Percentiles rank a stretch among this genome's conserved stretches.
Conservation (phyloP, 2,888 invertebrate genomes). For the Mesopsocus fuscifrons region DNA sequence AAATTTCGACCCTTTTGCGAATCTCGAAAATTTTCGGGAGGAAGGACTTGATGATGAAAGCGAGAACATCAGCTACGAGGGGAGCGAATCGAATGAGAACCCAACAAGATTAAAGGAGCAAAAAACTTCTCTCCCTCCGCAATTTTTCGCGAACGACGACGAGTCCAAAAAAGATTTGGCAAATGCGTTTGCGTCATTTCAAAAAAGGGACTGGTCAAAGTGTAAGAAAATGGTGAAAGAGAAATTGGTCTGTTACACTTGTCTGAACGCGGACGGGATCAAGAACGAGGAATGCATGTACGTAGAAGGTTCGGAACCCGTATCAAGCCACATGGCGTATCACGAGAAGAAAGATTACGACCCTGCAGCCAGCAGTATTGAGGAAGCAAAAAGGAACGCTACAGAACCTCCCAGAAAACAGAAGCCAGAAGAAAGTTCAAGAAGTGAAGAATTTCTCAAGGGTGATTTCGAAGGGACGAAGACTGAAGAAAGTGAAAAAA, state of each 20-base stretch:
- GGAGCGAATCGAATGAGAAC: constrained; percentile 5
- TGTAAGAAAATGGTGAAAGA: constrained; percentile 52
- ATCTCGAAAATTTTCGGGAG: neutral
- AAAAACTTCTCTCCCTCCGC: constrained; percentile 20
- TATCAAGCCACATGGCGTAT: constrained; percentile 42
- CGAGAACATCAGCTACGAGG: neutral
- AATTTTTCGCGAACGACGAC: neutral
- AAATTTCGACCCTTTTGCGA: constrained; percentile 2
- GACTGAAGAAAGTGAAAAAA: neutral
- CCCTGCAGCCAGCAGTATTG: neutral
- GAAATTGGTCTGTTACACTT: constrained; percentile 59
- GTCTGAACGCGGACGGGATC: constrained; percentile 44
- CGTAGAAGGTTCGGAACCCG: constrained; percentile 45
- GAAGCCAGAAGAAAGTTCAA: neutral
- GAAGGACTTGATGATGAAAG: neutral
- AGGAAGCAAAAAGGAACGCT: neutral
- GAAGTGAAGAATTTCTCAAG: neutral
- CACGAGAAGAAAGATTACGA: constrained; percentile 43
- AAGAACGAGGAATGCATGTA: constrained; percentile 66
- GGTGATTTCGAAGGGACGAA: constrained; percentile 7
- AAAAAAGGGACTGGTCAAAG: constrained; percentile 46
- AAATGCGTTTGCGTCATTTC: constrained; percentile 50
- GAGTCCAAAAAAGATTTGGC: constrained; percentile 45
- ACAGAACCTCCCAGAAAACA: neutral
- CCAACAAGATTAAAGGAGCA: constrained; percentile 21